Percentiles rank a stretch among this genome's conserved stretches.
phyloP scores from a whole-genome alignment of 2,113 vertebrate species.

The Calypte anna region DNA sequence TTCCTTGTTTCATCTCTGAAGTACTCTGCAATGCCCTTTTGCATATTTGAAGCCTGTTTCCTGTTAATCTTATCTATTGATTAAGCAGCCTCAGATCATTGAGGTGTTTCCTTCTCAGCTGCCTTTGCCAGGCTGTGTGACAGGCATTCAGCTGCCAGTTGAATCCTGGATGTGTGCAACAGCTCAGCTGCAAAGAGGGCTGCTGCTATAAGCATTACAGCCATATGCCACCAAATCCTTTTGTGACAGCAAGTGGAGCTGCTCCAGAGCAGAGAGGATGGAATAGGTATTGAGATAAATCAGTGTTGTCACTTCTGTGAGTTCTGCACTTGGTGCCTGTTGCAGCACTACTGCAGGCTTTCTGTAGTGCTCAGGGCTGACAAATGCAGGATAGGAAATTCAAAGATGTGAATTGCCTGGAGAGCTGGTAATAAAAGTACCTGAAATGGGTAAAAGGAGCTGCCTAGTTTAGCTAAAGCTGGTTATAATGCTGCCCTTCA shows the following conservation, averaged over 20 bases:
- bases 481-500: not conserved
- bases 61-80: not conserved
- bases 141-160: not conserved
- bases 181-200: not conserved
- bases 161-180: not conserved
- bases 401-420: not conserved
- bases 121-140: not conserved
- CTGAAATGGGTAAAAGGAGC: not conserved
- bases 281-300: not conserved
- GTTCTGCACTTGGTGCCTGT: not conserved
- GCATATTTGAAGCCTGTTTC: not conserved
- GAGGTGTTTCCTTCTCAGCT: slow-evolving; percentile 28
- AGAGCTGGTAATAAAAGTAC: not conserved
- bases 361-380: not conserved
- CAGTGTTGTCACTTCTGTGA: not conserved
- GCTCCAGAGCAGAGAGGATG: not conserved
- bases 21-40: not conserved
- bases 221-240: not conserved
- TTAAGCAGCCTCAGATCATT: slow-evolving; percentile 4
- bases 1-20: not conserved
- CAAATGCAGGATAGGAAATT: not conserved
- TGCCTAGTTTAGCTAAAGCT: not conserved
- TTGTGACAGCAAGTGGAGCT: not conserved
- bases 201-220: not conserved
- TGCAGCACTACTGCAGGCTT: not conserved